A percentile compares a stretch with the other conserved stretches of the same genome.
phyloP scores from a whole-genome alignment of 2,113 vertebrate species.

The Labeo catla region DNA sequence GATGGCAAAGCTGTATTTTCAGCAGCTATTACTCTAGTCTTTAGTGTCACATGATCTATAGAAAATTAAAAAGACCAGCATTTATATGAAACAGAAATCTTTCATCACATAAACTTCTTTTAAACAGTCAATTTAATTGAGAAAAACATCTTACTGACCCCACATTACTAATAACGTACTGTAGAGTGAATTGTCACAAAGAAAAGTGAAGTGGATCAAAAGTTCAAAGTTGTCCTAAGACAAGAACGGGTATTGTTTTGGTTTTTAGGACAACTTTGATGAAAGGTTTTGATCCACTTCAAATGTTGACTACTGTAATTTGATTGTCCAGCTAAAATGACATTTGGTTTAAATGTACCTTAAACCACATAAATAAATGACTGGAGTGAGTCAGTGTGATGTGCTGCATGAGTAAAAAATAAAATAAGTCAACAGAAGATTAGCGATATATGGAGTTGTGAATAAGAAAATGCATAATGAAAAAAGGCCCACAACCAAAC shows the following conservation, averaged over 20 bases:
- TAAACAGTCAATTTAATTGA: not conserved
- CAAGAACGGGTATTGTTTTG: too few species aligned
- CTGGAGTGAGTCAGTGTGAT: constrained; percentile 43
- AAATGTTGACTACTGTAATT: not conserved
- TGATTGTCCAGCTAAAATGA: not conserved
- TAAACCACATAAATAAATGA: constrained; percentile 19
- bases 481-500: constrained; percentile 67
- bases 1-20: not conserved
- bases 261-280: too few species aligned
- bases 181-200: not conserved
- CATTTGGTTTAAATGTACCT: not conserved
- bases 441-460: constrained; percentile 42
- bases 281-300: too few species aligned
- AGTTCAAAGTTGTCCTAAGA: too few species aligned
- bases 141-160: not conserved
- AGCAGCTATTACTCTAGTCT: not conserved
- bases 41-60: not conserved
- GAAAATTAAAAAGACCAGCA: not conserved
- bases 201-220: not conserved
- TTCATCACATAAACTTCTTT: not conserved
- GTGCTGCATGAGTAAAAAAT: not conserved
- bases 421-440: not conserved
- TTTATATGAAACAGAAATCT: not conserved
- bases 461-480: constrained; percentile 59
- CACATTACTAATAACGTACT: not conserved